A percentile compares a stretch with the other conserved stretches of the same genome.
phyloP scores from a whole-genome alignment of 2,888 invertebrate species.

The Galerucella calmariensis region DNA sequence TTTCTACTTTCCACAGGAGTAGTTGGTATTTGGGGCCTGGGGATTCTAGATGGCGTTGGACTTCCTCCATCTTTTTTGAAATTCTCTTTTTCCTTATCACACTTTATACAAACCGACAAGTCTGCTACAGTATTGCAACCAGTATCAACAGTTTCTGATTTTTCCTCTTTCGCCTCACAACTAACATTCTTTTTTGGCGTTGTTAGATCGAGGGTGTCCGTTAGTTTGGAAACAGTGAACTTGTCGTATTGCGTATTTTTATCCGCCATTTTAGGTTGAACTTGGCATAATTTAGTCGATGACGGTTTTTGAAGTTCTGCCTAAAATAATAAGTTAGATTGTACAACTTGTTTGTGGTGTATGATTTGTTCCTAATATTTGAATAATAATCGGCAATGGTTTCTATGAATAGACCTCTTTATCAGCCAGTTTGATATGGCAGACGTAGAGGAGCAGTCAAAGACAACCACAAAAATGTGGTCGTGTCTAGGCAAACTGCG shows the following conservation, averaged over 20 bases:
- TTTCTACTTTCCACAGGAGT: constrained; percentile 61
- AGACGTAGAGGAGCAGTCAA: too few relatives aligned
- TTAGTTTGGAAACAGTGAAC: constrained; percentile 51
- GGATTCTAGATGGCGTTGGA: constrained; percentile 59
- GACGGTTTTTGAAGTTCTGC: constrained; percentile 35
- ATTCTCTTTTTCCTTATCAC: constrained; percentile 54
- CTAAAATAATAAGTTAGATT: constrained; percentile 12
- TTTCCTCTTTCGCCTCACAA: constrained; percentile 53
- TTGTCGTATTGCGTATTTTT: constrained; percentile 59
- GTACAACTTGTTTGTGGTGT: neutral
- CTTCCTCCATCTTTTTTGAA: constrained; percentile 53
- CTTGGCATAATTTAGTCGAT: constrained; percentile 57
- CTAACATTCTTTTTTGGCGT: constrained; percentile 50
- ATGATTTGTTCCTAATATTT: neutral
- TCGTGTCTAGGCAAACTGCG: too few relatives aligned
- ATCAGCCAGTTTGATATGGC: too few relatives aligned
- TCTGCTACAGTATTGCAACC: constrained; percentile 51
- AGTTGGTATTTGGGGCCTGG: constrained; percentile 58
- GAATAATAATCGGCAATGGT: neutral
- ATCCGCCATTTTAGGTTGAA: constrained; percentile 53
- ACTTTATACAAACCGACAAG: constrained; percentile 51
- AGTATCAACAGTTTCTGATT: constrained; percentile 45
- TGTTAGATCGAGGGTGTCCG: constrained; percentile 59
- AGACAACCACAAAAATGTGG: too few relatives aligned
- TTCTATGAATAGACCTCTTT: neutral